Percentiles rank a stretch among this genome's conserved stretches.
phyloP scores from a whole-genome alignment of 2,888 invertebrate genomes.

The Erebia ligea region DNA sequence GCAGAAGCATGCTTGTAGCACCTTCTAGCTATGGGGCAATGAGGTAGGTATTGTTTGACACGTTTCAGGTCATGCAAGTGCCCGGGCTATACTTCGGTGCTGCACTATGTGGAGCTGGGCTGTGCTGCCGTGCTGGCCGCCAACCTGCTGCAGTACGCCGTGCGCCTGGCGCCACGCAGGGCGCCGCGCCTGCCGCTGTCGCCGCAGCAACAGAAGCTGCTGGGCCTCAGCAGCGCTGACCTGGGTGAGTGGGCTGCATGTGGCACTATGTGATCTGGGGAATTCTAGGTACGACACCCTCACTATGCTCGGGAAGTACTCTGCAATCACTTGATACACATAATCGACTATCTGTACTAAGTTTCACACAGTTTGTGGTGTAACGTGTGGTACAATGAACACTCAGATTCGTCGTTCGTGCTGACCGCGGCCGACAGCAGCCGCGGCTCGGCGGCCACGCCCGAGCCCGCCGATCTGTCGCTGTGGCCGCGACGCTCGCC shows the following conservation, averaged over 20 bases:
- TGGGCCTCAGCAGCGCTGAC: conserved; percentile 48
- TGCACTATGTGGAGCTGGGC: conserved; percentile 59
- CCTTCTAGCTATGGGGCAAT: not conserved
- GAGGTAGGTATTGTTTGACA: not conserved
- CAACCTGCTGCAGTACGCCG: conserved; percentile 49
- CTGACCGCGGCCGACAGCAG: conserved; percentile 30
- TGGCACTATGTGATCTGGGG: not conserved
- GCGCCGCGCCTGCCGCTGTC: conserved; percentile 45
- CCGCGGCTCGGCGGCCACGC: not conserved
- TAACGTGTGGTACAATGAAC: too few species aligned
- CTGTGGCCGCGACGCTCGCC: conserved; percentile 27
- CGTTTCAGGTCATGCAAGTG: conserved; percentile 63
- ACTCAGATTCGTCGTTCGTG: conserved; percentile 45
- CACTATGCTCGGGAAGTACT: too few species aligned
- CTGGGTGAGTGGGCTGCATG: conserved; percentile 37
- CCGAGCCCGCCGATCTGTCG: not conserved
- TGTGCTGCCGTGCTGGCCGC: conserved; percentile 50
- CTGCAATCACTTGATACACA: too few species aligned
- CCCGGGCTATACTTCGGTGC: conserved; percentile 61
- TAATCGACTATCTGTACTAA: too few species aligned
- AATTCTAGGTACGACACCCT: too few species aligned
- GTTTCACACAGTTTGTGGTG: too few species aligned
- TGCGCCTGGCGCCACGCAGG: conserved; percentile 46
- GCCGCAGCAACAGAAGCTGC: conserved; percentile 46
- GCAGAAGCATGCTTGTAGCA: not conserved